phyloP scores from a whole-genome alignment of 2,113 vertebrate species.

The Macrotis lagotis region DNA sequence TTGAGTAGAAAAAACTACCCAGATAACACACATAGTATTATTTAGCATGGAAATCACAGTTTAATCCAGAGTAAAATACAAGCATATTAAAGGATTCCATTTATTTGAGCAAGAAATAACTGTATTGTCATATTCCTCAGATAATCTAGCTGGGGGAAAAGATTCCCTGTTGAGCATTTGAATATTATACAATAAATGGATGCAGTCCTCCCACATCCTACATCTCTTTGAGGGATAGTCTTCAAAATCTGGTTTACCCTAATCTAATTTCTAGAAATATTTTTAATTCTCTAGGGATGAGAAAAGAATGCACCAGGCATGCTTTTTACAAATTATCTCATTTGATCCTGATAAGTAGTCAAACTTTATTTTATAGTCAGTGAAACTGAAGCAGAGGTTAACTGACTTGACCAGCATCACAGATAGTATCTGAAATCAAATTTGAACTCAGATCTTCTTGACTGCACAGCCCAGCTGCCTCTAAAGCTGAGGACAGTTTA shows the following conservation, averaged over 20 bases:
- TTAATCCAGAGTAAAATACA: constrained; percentile 33
- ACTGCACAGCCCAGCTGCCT: neutral
- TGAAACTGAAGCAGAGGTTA: neutral
- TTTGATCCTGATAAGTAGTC: neutral
- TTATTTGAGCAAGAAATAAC: constrained; percentile 21
- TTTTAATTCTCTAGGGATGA: constrained; percentile 30
- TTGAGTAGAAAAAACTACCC: neutral
- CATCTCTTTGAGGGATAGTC: neutral
- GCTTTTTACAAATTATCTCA: neutral
- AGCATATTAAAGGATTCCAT: neutral
- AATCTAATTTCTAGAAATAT: constrained; percentile 36
- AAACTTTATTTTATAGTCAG: neutral
- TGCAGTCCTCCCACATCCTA: neutral
- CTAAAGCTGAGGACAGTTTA: neutral
- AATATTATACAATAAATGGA: neutral
- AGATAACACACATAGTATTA: neutral
- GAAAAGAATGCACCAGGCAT: neutral
- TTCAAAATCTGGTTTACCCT: constrained; percentile 15
- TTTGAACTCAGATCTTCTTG: neutral
- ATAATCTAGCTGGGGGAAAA: neutral
- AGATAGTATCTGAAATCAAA: neutral
- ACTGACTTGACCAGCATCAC: neutral
- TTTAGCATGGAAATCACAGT: constrained; percentile 29
- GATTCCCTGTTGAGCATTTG: neutral
- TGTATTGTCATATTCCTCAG: neutral